phyloP scores from a whole-genome alignment of 2,888 invertebrate species.

The Synergus japonicus region DNA sequence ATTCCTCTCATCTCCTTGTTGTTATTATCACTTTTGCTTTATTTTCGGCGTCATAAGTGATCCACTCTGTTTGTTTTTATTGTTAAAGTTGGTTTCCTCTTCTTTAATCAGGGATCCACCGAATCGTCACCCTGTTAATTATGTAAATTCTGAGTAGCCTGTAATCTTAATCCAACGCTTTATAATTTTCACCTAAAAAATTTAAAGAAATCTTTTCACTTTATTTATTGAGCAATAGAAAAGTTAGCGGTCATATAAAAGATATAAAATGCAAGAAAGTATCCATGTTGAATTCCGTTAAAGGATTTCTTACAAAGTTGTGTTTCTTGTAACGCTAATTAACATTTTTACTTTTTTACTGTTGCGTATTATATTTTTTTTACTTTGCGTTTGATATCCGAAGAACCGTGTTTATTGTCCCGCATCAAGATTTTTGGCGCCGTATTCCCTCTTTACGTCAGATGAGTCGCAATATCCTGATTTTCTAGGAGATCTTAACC shows the following conservation, averaged over 20 bases:
- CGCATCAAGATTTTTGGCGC: neutral
- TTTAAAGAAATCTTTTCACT: too few relatives aligned
- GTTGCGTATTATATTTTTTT: too few relatives aligned
- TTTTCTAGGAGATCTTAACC: conserved; percentile 8
- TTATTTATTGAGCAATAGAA: too few relatives aligned
- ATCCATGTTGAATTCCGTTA: neutral
- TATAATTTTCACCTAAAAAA: too few relatives aligned
- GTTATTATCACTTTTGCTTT: conserved; percentile 14
- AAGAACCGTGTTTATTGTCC: too few relatives aligned
- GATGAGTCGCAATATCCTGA: conserved; percentile 19
- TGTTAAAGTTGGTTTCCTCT: neutral
- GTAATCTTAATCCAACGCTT: too few relatives aligned
- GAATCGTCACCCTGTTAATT: too few relatives aligned
- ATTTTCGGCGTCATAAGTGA: neutral
- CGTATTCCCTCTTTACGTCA: neutral
- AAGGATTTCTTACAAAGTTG: neutral
- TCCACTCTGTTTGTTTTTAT: neutral
- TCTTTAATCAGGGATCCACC: neutral
- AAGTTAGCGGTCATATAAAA: neutral
- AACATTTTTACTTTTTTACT: neutral
- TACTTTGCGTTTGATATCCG: too few relatives aligned
- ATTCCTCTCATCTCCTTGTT: conserved; percentile 53
- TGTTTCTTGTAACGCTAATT: neutral
- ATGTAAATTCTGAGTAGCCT: too few relatives aligned
- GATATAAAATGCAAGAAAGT: neutral